Evolutionary conservation across 2,797 vertebrate species (phyloP).

Genomic region (Dallia pectoralis): DNA sequence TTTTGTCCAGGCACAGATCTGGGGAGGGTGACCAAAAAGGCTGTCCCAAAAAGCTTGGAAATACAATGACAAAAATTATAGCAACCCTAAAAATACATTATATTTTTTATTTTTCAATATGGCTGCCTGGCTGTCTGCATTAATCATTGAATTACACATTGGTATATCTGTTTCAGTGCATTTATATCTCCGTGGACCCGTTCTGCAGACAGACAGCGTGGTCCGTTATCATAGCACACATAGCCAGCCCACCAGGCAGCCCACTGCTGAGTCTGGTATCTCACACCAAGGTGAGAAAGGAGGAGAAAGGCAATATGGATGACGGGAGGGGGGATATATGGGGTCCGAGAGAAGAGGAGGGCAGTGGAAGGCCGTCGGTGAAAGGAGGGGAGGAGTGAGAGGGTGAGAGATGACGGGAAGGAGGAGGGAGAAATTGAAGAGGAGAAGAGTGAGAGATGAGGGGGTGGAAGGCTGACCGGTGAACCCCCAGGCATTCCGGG

Average conservation of each 20-base stretch:
- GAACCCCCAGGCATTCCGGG: slow-evolving; percentile 61
- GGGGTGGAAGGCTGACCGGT: slow-evolving; percentile 65
- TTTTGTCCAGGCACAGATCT: no score
- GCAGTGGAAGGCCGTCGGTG: no score
- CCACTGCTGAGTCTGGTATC: slow-evolving; percentile 49
- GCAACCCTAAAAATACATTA: slow-evolving; percentile 11
- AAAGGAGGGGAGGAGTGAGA: slow-evolving; percentile 50
- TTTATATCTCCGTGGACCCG: not conserved
- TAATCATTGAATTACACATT: not conserved
- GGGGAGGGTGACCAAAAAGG: no score
- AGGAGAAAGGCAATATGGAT: slow-evolving; percentile 37
- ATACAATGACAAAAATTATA: not conserved
- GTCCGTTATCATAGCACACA: not conserved
- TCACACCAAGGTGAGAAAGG: slow-evolving; percentile 75
- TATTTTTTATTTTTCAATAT: slow-evolving; percentile 23
- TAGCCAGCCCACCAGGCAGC: not conserved
- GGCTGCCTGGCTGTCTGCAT: not conserved
- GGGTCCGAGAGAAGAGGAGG: no score
- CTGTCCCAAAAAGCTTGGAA: no score
- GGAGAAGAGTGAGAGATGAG: slow-evolving; percentile 3
- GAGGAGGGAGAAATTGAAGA: not conserved
- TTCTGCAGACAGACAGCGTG: not conserved
- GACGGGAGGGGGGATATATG: not conserved
- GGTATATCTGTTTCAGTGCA: not conserved
- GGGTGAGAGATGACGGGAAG: not conserved